Conservation (phyloP, 2,888 invertebrate species). For the Blomia tropicalis region DNA sequence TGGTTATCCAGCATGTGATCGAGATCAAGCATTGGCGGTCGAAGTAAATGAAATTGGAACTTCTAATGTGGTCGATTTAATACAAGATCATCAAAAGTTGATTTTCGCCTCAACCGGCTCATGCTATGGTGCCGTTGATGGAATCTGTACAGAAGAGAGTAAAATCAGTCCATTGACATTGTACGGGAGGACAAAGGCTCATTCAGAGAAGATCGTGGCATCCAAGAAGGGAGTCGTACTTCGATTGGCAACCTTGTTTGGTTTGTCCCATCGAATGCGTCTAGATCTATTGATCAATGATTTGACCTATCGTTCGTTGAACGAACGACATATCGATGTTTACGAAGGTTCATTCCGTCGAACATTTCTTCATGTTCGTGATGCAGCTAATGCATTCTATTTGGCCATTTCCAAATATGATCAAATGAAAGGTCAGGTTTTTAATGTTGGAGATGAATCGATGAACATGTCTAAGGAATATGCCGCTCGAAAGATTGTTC, state of each 20-base stretch:
- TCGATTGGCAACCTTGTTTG: slow-evolving; percentile 36
- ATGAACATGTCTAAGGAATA: slow-evolving; percentile 36
- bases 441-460: slow-evolving; percentile 36
- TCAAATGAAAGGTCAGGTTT: slow-evolving; percentile 34
- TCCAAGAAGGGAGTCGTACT: slow-evolving; percentile 33
- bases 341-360: slow-evolving; percentile 35
- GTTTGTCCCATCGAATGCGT: slow-evolving; percentile 35
- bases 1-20: slow-evolving; percentile 37
- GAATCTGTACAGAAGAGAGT: slow-evolving; percentile 35
- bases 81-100: slow-evolving; percentile 32
- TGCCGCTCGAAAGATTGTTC: slow-evolving; percentile 34
- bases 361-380: slow-evolving; percentile 36
- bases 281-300: slow-evolving; percentile 37
- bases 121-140: slow-evolving; percentile 36
- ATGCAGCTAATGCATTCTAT: slow-evolving; percentile 35
- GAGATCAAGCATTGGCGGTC: slow-evolving; percentile 33
- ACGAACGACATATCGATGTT: slow-evolving; percentile 33
- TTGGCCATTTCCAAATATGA: slow-evolving; percentile 34
- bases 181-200: slow-evolving; percentile 36
- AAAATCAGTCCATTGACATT: slow-evolving; percentile 35
- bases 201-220: slow-evolving; percentile 33
- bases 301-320: slow-evolving; percentile 34
- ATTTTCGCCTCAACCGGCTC: slow-evolving; percentile 36
- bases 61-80: slow-evolving; percentile 31
- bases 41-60: slow-evolving; percentile 35